Evolutionary conservation across 2,797 vertebrate genomes (phyloP), one percentile per base, ranked within the genome.

Genomic region (Clarias platycephalus): DNA sequence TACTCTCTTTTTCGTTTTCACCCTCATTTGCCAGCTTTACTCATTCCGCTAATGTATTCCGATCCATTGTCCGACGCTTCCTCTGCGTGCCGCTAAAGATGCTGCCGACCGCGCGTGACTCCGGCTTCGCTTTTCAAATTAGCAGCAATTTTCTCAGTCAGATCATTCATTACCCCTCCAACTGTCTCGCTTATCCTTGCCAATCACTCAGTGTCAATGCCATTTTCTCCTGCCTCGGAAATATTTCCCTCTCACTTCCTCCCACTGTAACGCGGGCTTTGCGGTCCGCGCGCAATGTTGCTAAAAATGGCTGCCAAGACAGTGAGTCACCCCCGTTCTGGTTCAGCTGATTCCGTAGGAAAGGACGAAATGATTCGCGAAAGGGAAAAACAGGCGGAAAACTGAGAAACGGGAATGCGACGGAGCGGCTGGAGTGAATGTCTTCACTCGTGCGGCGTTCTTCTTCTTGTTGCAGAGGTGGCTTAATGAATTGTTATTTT

Each of bases 281-380:
- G 63, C 84, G 64, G 37, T 92, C 92, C 92, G 90, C 49, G 92
- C 84, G 90, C 89, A 91, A 90, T 90, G 90, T 93, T 91, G 91
- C 91, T 91, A 92, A 91, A 91, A 93, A 89, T 91, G 89, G 85
- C 89, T 90, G 92, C 92, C 89, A 90, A 85, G 86, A 88, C 89
- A 67, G 86, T 94, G 93, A 95, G 89, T 95, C 94, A 94, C 66
- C 86, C 86, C 85, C 76, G 85, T 89, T 85, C 90, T 87, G 84
- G 87, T 89, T 90, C 75, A 88, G 91, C 90, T 92, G 87, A 89
- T 81, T 91, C 91, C 91, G 88, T 90, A 58, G 86, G 90, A 85
- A 64, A 34, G 49, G 74, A 88, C 62, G 31, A 72, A 70, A 58
- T 49, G 86, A 88, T 68, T 53, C 49, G 84, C 87, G 88, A 78